Evolutionary conservation across 2,888 invertebrate genomes (phyloP), one percentile per base, ranked within the genome.

Genomic region (Rotaria magnacalcarata): DNA sequence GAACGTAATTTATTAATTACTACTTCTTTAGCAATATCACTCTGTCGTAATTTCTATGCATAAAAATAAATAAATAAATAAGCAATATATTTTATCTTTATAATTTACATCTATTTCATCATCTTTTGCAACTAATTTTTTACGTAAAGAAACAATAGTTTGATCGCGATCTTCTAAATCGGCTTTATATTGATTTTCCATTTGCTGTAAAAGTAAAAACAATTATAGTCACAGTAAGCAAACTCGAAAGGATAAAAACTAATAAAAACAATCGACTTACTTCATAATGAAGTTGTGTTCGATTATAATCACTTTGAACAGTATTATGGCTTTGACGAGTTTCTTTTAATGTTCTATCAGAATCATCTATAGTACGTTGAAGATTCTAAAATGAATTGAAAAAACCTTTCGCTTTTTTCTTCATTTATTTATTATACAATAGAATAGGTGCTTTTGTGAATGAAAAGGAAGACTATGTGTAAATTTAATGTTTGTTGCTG

Each of bases 231-330:
- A 54, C 10, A 54, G 21, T 52, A 54, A 21, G 14, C 4, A 52
- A 16, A 52, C 50, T 50, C 16, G 14, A 52, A 16, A 52, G 52
- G 16, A 52, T 14, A 52, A 21, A 54, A 21, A 6, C 19, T 6
- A 54, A 21, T 6, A 34, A 16, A 24, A 67, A 27, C 5, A 14
- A 67, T 14, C 10, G 11, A 34, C 67, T 67, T 19, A 80, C 80
- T 47, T 80, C 80, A 47, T 47, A 80, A n/a, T n/a, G 47, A 80
- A 80, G 47, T 80, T 80, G 47, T 47, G 34, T n/a, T 21, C 80
- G 43, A 47, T 24, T 80, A 80, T 80, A 24, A n/a, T 80, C 80
- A 47, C n/a, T 47, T 24, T 80, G 80, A 47, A 47, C 0, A 8
- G 10, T n/a, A 14, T 80, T 3, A n/a, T 80, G 21, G n/a, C 10